phyloP scores from a whole-genome alignment of 2,888 invertebrate species.

The Trilocha varians region DNA sequence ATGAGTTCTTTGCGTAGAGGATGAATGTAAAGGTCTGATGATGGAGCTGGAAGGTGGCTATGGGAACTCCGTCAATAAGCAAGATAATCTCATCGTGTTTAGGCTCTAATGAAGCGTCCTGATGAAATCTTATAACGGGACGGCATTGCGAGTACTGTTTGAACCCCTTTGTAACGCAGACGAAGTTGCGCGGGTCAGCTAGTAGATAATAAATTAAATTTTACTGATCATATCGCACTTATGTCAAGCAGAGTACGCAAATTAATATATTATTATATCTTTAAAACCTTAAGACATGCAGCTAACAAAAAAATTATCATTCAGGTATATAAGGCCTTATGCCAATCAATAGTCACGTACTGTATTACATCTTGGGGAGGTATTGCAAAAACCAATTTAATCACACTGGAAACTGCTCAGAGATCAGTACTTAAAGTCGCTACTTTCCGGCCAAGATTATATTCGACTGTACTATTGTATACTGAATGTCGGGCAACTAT shows the following conservation, averaged over 20 bases:
- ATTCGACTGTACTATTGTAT: background rate
- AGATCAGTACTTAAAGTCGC: background rate
- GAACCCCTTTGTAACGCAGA: too few relatives aligned
- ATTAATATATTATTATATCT: slow-evolving; percentile 5
- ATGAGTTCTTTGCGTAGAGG: too few relatives aligned
- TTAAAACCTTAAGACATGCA: slow-evolving; percentile 6
- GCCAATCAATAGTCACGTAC: background rate
- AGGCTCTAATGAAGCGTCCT: too few relatives aligned
- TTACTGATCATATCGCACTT: background rate
- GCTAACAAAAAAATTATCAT: background rate
- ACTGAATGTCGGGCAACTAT: background rate
- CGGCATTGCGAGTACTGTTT: too few relatives aligned
- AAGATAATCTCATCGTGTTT: too few relatives aligned
- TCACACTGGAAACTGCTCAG: background rate
- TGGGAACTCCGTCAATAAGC: too few relatives aligned
- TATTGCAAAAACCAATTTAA: background rate
- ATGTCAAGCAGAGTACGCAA: background rate
- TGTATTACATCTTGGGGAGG: background rate
- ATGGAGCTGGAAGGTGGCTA: too few relatives aligned
- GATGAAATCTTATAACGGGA: too few relatives aligned
- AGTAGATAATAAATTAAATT: slow-evolving; percentile 1
- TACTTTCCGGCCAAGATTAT: background rate
- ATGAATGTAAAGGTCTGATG: too few relatives aligned
- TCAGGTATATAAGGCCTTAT: background rate
- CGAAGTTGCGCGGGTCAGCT: too few relatives aligned